Percentiles rank a stretch among this genome's conserved stretches.
phyloP scores from a whole-genome alignment of 1,140 invertebrate genomes.

The Watersipora subatra region DNA sequence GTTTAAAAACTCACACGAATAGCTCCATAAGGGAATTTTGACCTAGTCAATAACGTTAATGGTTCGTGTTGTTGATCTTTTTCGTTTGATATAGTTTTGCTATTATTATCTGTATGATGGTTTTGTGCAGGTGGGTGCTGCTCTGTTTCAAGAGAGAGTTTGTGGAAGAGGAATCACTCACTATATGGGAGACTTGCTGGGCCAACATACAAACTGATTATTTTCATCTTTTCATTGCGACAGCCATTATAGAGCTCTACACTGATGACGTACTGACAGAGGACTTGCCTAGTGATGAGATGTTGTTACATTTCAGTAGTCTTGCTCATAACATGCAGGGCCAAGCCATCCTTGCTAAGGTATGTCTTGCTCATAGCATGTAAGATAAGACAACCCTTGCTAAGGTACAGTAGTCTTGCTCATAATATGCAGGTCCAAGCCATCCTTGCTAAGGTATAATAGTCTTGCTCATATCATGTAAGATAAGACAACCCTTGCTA shows the following conservation, averaged over 20 bases:
- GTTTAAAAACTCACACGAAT: too few species aligned
- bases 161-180: constrained; percentile 63
- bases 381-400: neutral
- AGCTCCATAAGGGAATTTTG: too few species aligned
- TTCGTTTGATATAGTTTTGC: too few species aligned
- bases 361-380: constrained; percentile 19
- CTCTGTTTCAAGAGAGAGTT: constrained; percentile 69
- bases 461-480: too few species aligned
- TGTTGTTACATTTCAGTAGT: constrained; percentile 83
- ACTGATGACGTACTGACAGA: constrained; percentile 75
- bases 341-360: constrained; percentile 69
- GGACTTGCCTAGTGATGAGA: constrained; percentile 75
- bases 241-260: constrained; percentile 79
- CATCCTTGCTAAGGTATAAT: too few species aligned
- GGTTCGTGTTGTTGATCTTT: too few species aligned
- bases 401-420: too few species aligned
- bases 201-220: constrained; percentile 81
- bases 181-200: constrained; percentile 91
- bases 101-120: too few species aligned
- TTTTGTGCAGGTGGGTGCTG: constrained; percentile 91
- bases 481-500: too few species aligned
- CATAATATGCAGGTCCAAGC: too few species aligned
- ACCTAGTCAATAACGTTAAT: too few species aligned
- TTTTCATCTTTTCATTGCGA: constrained; percentile 78
- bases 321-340: constrained; percentile 93